These are phyloP conservation scores for Drosophila truncata DNA, from an alignment of 1,140 invertebrate species.

Conservation along the genomic window DNA sequence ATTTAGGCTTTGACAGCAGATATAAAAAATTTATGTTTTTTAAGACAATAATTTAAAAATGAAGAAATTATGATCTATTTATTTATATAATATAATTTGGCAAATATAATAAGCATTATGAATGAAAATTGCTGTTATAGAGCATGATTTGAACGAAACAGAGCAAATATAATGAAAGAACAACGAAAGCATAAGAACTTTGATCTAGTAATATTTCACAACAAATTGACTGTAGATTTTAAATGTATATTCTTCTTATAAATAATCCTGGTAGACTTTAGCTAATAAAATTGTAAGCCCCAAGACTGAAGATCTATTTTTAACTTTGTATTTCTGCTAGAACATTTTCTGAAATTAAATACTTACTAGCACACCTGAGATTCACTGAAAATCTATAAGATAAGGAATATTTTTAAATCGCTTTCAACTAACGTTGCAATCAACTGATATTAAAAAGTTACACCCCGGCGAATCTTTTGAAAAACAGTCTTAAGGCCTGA, in stretches of 20 bases:
- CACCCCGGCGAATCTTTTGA: conserved; percentile 5
- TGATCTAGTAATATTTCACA: too few relatives aligned
- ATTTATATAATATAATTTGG: background rate
- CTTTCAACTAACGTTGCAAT: conserved; percentile 4
- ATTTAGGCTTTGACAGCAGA: background rate
- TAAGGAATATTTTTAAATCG: too few relatives aligned
- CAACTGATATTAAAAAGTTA: conserved; percentile 5
- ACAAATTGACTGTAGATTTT: too few relatives aligned
- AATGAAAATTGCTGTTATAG: background rate
- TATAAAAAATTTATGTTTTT: background rate
- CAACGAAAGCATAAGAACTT: too few relatives aligned
- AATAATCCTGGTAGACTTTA: too few relatives aligned
- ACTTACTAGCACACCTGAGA: background rate
- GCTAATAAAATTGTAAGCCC: background rate
- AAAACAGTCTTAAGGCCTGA: background rate
- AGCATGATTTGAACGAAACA: too few relatives aligned
- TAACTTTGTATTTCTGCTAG: background rate
- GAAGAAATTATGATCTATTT: too few relatives aligned
- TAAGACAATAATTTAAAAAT: background rate
- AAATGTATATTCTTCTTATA: too few relatives aligned
- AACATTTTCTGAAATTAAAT: too few relatives aligned
- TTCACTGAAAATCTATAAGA: background rate
- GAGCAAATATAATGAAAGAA: too few relatives aligned
- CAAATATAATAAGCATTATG: background rate
- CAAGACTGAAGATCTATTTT: background rate